These are phyloP conservation scores for Tiaroga cobitis DNA, from an alignment of 2,797 vertebrate genomes.

Conservation along the genomic window DNA sequence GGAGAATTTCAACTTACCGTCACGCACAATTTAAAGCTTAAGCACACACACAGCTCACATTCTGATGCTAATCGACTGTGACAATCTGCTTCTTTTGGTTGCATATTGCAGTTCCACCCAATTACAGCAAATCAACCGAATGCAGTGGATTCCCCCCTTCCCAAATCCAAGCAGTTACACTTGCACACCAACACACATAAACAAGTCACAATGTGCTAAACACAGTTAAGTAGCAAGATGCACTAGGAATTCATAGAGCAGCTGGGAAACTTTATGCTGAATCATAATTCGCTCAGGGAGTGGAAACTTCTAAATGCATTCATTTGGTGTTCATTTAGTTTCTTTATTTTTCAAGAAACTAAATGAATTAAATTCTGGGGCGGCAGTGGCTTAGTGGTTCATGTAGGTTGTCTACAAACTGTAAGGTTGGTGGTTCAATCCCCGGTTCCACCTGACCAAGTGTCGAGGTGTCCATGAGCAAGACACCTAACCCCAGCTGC, in stretches of 20 bases:
- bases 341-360: slow-evolving; percentile 12
- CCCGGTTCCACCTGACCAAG: too few relatives aligned
- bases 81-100: slow-evolving; percentile 80
- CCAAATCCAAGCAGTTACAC: slow-evolving; percentile 20
- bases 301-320: neutral
- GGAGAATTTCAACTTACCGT: slow-evolving; percentile 80
- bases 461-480: too few relatives aligned
- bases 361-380: too few relatives aligned
- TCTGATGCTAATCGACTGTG: slow-evolving; percentile 83
- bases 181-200: slow-evolving; percentile 18
- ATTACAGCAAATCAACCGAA: slow-evolving; percentile 73
- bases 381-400: too few relatives aligned
- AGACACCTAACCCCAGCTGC: too few relatives aligned
- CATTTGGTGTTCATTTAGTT: neutral
- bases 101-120: slow-evolving; percentile 80
- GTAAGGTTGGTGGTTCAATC: too few relatives aligned
- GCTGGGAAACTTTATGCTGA: neutral
- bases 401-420: too few relatives aligned
- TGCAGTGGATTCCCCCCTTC: slow-evolving; percentile 11
- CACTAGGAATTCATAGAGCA: neutral
- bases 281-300: neutral
- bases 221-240: neutral
- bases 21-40: slow-evolving; percentile 83
- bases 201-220: neutral
- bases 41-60: slow-evolving; percentile 78